phyloP scores from a whole-genome alignment of 2,888 invertebrate genomes.

The Drosophila anceps region DNA sequence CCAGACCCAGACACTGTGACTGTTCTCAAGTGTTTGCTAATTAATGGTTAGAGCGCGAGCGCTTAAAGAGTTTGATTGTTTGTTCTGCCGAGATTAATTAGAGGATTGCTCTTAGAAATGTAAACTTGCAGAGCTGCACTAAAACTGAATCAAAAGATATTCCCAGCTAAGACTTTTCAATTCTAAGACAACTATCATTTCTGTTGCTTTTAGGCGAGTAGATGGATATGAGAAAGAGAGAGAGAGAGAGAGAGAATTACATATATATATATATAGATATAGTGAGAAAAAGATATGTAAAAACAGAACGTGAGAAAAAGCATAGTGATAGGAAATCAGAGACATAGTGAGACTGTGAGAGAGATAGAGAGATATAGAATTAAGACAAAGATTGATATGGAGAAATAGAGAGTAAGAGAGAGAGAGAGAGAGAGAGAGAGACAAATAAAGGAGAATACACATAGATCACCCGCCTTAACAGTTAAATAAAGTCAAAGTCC shows the following conservation, averaged over 20 bases:
- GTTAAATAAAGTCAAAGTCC: background rate
- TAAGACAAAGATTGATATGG: too few species aligned
- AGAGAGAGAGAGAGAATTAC: too few species aligned
- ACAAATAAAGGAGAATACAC: too few species aligned
- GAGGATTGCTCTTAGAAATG: slow-evolving; percentile 11
- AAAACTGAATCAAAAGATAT: background rate
- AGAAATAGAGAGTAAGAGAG: background rate
- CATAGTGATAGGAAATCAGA: too few species aligned
- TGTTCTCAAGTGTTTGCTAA: slow-evolving; percentile 32
- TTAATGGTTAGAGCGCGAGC: slow-evolving; percentile 25
- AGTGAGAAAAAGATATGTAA: too few species aligned
- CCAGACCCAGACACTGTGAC: slow-evolving; percentile 20
- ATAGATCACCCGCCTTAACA: background rate
- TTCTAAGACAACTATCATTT: background rate
- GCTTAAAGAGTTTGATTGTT: slow-evolving; percentile 13
- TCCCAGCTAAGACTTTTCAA: background rate
- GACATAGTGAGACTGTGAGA: too few species aligned
- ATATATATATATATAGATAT: too few species aligned
- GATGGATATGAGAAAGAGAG: background rate
- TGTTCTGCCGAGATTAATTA: slow-evolving; percentile 23
- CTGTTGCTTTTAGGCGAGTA: background rate
- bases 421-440: background rate
- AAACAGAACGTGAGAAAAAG: too few species aligned
- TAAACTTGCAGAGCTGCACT: background rate
- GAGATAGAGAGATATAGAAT: too few species aligned